Evolutionary conservation across 1,140 invertebrate species (phyloP).

Genomic region (Heliconius himera): DNA sequence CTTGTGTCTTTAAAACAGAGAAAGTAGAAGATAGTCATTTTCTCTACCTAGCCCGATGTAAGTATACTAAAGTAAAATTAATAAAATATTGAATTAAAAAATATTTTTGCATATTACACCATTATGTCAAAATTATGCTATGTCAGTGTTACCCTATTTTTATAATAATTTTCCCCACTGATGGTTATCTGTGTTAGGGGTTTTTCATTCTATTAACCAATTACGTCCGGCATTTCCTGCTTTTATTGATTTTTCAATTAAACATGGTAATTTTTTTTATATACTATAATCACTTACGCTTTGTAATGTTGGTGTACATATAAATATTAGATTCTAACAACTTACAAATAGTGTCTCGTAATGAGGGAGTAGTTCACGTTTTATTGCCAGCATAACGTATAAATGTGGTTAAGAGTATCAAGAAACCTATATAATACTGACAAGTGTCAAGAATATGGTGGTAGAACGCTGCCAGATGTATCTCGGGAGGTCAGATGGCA

Average conservation of each 20-base stretch:
- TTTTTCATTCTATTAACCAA: constrained; percentile 1
- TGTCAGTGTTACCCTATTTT: background rate
- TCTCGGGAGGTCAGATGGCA: background rate
- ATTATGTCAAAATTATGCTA: background rate
- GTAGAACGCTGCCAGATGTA: background rate
- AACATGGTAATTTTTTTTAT: background rate
- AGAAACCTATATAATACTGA: background rate
- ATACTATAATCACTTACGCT: too few species aligned
- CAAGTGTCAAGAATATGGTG: background rate
- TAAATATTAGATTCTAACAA: too few species aligned
- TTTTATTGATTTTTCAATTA: background rate
- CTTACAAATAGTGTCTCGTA: too few species aligned
- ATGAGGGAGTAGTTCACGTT: too few species aligned
- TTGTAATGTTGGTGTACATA: too few species aligned
- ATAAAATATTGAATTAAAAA: background rate
- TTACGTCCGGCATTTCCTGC: constrained; percentile 4
- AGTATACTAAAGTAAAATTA: background rate
- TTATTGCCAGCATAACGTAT: background rate
- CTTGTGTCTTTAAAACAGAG: too few species aligned
- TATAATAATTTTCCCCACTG: background rate
- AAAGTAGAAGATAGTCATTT: too few species aligned
- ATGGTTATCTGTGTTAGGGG: background rate
- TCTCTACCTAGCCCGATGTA: too few species aligned
- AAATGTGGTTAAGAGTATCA: background rate
- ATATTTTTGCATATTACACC: background rate